These are phyloP conservation scores for Xiphorhynchus erythropygius DNA, from an alignment of 2,797 vertebrate species.

Conservation along the genomic window DNA sequence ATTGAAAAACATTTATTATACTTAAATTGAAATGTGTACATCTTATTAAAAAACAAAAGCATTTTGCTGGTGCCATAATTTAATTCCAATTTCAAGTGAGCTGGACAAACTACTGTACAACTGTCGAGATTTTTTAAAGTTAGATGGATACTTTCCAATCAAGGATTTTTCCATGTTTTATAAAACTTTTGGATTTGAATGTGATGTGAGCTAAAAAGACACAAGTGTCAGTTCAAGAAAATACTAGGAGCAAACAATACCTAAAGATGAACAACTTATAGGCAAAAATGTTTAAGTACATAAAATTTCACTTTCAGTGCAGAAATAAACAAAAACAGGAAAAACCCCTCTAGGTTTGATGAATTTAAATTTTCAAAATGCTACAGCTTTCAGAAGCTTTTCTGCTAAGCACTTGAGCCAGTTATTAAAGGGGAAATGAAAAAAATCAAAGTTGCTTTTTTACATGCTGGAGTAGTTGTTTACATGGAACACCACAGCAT, in stretches of 20 bases:
- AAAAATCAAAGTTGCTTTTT: neutral
- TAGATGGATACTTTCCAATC: slow-evolving; percentile 48
- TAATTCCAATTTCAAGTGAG: slow-evolving; percentile 73
- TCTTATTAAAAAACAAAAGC: slow-evolving; percentile 79
- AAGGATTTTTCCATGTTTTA: slow-evolving; percentile 62
- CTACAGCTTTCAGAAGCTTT: slow-evolving; percentile 49
- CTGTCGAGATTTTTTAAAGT: slow-evolving; percentile 60
- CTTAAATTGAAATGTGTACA: slow-evolving; percentile 79
- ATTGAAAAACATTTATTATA: slow-evolving; percentile 82
- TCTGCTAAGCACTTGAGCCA: slow-evolving; percentile 46
- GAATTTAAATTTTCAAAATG: slow-evolving; percentile 22
- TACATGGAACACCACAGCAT: neutral
- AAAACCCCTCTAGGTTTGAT: neutral
- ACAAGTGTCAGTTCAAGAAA: slow-evolving; percentile 69
- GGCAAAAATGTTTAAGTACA: slow-evolving; percentile 56
- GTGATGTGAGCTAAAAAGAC: slow-evolving; percentile 61
- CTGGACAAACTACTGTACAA: slow-evolving; percentile 67
- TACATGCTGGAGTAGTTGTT: slow-evolving; percentile 1
- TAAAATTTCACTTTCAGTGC: slow-evolving; percentile 53
- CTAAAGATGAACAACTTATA: slow-evolving; percentile 61
- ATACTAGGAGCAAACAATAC: slow-evolving; percentile 69
- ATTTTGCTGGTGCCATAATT: slow-evolving; percentile 80
- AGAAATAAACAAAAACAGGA: neutral
- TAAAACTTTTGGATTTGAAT: slow-evolving; percentile 67
- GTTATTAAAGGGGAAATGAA: neutral